A percentile compares a stretch with the other conserved stretches of the same genome.
Conservation (phyloP, 2,888 invertebrate genomes). For the Metopia argyrocephala region DNA sequence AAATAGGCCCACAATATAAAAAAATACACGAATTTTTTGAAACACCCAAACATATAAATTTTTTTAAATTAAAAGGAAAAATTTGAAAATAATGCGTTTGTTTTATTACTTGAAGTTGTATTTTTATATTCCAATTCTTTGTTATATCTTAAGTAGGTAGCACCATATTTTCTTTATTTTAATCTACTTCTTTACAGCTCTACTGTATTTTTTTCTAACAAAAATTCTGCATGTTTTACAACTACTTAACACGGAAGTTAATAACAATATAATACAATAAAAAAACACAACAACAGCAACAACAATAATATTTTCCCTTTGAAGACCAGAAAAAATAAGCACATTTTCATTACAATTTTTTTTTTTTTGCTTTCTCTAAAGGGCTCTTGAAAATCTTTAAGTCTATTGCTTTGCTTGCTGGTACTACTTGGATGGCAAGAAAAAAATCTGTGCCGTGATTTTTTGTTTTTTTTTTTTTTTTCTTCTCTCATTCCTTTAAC, state of each 20-base stretch:
- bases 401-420: constrained; percentile 36
- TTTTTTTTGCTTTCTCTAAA: no score
- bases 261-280: constrained; percentile 60
- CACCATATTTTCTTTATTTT: no score
- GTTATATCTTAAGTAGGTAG: no score
- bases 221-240: constrained; percentile 23
- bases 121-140: no score
- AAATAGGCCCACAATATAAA: no score
- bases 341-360: constrained; percentile 52
- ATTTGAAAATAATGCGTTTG: no score
- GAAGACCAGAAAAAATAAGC: constrained; percentile 46
- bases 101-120: no score
- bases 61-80: no score
- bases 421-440: background rate
- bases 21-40: no score
- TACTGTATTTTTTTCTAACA: constrained; percentile 16
- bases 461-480: constrained; percentile 13
- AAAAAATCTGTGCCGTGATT: constrained; percentile 42
- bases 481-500: constrained; percentile 28
- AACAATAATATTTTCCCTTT: constrained; percentile 38
- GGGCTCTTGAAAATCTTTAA: constrained; percentile 60
- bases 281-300: background rate
- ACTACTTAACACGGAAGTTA: constrained; percentile 63
- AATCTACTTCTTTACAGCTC: background rate
- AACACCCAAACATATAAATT: no score